Base-by-base conservation (phyloP, 64 coral and sea anemone genomes). In the Dendrophyllia cribrosa region DNA sequence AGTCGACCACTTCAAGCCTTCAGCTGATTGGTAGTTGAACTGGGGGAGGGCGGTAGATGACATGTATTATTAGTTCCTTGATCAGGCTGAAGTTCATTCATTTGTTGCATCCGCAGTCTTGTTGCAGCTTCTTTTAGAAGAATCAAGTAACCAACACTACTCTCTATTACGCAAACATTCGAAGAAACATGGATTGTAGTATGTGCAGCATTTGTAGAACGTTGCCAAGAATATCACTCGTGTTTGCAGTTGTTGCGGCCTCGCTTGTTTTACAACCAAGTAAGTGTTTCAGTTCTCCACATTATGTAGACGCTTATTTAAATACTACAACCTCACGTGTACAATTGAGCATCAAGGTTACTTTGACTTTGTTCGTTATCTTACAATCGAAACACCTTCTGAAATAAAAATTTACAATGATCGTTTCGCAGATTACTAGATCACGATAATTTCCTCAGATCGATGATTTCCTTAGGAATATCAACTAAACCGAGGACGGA, bases 11-110 rank as follows among this genome's bases (percentile, higher is more conserved):
- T 1, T 25, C 9, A 12, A 24, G 6, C 60, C 67, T 21, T 63
- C 20, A 21, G 11, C 62, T 84, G 43, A 84, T 84, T 84, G 80
- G 80, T 51, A 49, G 59, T 17, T 45, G 58, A 62, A 46, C 12
- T 9, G 7, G 11, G 4, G 45, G 10, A 61, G 4, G 19, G 60
- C 24, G 47, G 62, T 25, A 22, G 34, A 59, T 43, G 16, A 65
- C 2, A 17, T n/a, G 9, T 63, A 80, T 43, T 47, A 65, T 83
- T 66, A 77, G 34, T 72, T 44, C 70, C 70, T 49, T 21, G 20
- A 50, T 25, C 46, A 9, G 2, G 21, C 11, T 8, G 4, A 5
- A 15, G 6, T 22, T 84, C 80, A 84, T 84, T 84, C 80, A 84
- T 84, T 68, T 2, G 4, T 51, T 84, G 1, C 62, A 19, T 67